Conservation (phyloP, 1,140 invertebrate species). For the Drosophila ironensis region DNA sequence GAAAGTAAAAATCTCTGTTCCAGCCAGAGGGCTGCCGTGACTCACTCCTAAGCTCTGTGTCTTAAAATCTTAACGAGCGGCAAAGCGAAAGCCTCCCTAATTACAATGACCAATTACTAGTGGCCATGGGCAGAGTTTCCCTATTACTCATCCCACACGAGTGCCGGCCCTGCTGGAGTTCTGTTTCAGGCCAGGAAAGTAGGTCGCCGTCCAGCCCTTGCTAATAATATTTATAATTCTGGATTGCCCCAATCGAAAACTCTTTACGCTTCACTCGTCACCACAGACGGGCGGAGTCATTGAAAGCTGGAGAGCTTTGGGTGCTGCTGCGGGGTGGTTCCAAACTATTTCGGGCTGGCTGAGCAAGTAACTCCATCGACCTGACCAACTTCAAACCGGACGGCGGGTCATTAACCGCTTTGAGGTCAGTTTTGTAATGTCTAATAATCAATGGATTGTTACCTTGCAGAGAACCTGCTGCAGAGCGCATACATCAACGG, state of each 20-base stretch:
- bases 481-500: conserved; percentile 67
- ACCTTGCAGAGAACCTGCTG: conserved; percentile 60
- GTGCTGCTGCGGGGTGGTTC: conserved; percentile 11
- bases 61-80: conserved; percentile 5
- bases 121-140: conserved; percentile 42
- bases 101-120: conserved; percentile 14
- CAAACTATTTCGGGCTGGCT: conserved; percentile 65
- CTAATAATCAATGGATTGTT: background rate
- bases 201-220: conserved; percentile 50
- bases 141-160: conserved; percentile 33
- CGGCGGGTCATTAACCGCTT: conserved; percentile 50
- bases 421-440: background rate
- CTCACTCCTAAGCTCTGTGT: background rate
- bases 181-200: conserved; percentile 37
- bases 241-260: conserved; percentile 41
- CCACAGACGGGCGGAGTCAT: background rate
- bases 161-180: conserved; percentile 1
- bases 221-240: conserved; percentile 52
- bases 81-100: conserved; percentile 8
- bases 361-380: conserved; percentile 34
- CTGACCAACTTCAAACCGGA: conserved; percentile 3
- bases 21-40: too few relatives aligned
- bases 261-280: conserved; percentile 62
- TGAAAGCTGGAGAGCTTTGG: conserved; percentile 6
- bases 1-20: too few relatives aligned